Evolutionary conservation across 2,888 invertebrate species (phyloP), one percentile per base, ranked within the genome.

Genomic region (Lacanobia oleracea): DNA sequence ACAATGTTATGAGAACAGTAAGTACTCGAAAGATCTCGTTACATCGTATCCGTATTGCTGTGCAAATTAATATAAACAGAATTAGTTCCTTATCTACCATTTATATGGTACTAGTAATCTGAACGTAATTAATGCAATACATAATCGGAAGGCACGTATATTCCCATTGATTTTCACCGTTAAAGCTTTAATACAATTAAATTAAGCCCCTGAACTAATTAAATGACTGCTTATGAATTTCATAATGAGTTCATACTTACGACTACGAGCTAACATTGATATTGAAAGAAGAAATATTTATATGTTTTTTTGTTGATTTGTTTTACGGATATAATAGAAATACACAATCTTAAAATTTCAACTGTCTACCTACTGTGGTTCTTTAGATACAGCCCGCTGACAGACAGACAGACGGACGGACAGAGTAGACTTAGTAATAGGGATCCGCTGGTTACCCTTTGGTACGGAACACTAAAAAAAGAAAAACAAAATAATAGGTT

Each of bases 61-160:
- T 33, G 21, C 33, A 65, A 66, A 73, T 79, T 65, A 65, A 54
- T 67, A 33, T 50, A 56, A 63, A 64, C 48, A 62, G 37, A 53
- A 61, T 76, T 56, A 57, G 43, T 71, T 69, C 48, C 77, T 81
- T 81, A 76, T 72, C 84, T 67, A 50, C 54, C 48, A 54, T 67
- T 77, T 76, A 62, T 69, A 63, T 64, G 65, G 62, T 40, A 66
- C 54, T 64, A 21, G 40, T 56, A 59, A 45, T 21, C 67, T 53
- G 54, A 61, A 56, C 51, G 56, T 81, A 69, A 81, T 83, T 67
- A 72, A 72, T 72, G 14, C 56, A 51, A 66, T 61, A 71, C 50
- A 67, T 68, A 66, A 59, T 72, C 50, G 61, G 60, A 37, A 70
- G 37, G 37, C 51, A 72, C 72, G 40, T 66, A 68, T 18, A 21